Percentiles rank a stretch among this genome's conserved stretches.
phyloP scores from a whole-genome alignment of 2,797 vertebrate species.

The Lerista edwardsae region DNA sequence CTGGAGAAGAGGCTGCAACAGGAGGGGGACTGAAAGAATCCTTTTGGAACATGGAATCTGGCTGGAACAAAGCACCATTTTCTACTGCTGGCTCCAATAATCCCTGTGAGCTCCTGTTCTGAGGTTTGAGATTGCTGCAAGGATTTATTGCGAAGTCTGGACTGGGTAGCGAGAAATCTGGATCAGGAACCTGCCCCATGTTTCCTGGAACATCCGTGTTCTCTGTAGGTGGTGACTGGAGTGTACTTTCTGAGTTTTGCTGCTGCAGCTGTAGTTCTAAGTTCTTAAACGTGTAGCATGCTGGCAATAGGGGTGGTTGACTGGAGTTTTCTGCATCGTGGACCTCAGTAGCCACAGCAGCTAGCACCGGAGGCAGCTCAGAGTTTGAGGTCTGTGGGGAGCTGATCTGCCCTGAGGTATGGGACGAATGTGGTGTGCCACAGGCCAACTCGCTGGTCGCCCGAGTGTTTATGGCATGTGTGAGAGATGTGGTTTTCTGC shows the following conservation, averaged over 20 bases:
- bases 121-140: conserved; percentile 78
- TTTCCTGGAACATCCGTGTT: conserved; percentile 74
- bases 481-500: conserved; percentile 87
- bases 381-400: conserved; percentile 84
- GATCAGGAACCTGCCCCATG: conserved; percentile 71
- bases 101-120: conserved; percentile 72
- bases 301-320: conserved; percentile 75
- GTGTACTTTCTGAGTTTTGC: conserved; percentile 69
- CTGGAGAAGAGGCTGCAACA: conserved; percentile 50
- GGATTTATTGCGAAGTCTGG: conserved; percentile 78
- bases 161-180: conserved; percentile 75
- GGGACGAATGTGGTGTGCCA: conserved; percentile 81
- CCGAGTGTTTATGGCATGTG: conserved; percentile 83
- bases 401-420: conserved; percentile 92
- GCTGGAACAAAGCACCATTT: conserved; percentile 81
- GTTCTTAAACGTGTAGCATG: conserved; percentile 83
- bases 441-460: conserved; percentile 81
- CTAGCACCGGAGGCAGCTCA: conserved; percentile 84
- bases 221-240: conserved; percentile 65
- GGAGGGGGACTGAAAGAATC: conserved; percentile 75
- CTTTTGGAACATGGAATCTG: conserved; percentile 80
- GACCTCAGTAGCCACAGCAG: conserved; percentile 77
- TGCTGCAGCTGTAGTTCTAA: conserved; percentile 76
- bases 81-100: conserved; percentile 77
- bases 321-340: conserved; percentile 78